Percentiles rank a stretch among this genome's conserved stretches.
phyloP scores from a whole-genome alignment of 2,113 vertebrate species.

The Phoenicopterus ruber region DNA sequence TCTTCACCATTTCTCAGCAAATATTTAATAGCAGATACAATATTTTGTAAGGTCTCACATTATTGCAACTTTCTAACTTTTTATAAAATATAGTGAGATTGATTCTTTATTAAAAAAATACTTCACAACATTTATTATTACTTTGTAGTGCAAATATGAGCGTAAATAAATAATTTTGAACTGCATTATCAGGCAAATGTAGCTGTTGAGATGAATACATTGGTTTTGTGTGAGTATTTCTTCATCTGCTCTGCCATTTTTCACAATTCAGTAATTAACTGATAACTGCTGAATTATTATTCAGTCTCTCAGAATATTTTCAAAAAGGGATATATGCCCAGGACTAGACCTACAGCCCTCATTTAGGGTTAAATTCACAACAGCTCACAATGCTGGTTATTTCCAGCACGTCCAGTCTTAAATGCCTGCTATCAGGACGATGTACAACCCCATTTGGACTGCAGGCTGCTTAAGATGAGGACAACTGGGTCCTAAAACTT shows the following conservation, averaged over 20 bases:
- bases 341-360: background rate
- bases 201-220: slow-evolving; percentile 26
- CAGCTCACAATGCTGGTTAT: background rate
- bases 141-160: slow-evolving; percentile 14
- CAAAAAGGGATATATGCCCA: background rate
- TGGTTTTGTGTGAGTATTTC: slow-evolving; percentile 10
- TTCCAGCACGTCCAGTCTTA: background rate
- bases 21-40: slow-evolving; percentile 12
- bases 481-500: background rate
- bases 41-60: background rate
- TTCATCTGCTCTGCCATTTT: slow-evolving; percentile 24
- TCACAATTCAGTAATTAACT: slow-evolving; percentile 27
- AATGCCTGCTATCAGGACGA: background rate
- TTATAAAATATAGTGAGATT: slow-evolving; percentile 1
- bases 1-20: background rate
- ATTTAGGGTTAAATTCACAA: background rate
- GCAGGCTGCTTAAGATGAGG: background rate
- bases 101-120: background rate
- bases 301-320: slow-evolving; percentile 18
- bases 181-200: slow-evolving; percentile 39
- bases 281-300: slow-evolving; percentile 20
- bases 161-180: slow-evolving; percentile 50
- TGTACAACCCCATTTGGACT: background rate
- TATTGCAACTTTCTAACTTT: slow-evolving; percentile 27
- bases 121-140: background rate